Percentiles rank a stretch among this genome's conserved stretches.
Evolutionary conservation across 1,140 invertebrate genomes (phyloP).

Genomic region (Wasmannia auropunctata): DNA sequence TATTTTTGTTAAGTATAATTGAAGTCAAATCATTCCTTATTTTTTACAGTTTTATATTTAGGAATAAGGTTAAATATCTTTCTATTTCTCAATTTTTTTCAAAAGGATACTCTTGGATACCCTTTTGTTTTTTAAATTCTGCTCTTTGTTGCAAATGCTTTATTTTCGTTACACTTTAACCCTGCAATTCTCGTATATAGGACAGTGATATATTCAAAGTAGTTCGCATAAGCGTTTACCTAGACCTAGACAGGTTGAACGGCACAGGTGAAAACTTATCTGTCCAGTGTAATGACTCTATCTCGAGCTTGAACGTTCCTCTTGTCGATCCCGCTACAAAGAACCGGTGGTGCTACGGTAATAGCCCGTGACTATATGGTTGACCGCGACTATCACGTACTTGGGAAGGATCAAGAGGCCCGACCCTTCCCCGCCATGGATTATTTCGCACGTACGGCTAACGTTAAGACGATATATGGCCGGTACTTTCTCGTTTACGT

Average conservation of each 20-base stretch:
- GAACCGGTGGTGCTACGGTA: slow-evolving; percentile 68
- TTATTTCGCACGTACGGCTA: slow-evolving; percentile 46
- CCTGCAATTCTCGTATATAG: neutral
- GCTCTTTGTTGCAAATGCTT: neutral
- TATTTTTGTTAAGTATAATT: neutral
- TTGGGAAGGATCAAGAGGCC: slow-evolving; percentile 51
- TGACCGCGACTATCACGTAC: slow-evolving; percentile 67
- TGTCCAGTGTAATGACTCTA: slow-evolving; percentile 68
- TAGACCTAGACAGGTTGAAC: slow-evolving; percentile 40
- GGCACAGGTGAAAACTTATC: slow-evolving; percentile 71
- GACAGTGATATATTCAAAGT: slow-evolving; percentile 17
- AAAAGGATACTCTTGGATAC: neutral
- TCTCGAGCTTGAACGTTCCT: slow-evolving; percentile 50
- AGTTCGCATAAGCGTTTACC: slow-evolving; percentile 48
- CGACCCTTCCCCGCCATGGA: slow-evolving; percentile 16
- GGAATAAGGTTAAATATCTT: neutral
- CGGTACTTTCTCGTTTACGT: slow-evolving; percentile 6
- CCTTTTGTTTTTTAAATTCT: too few relatives aligned
- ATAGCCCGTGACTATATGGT: slow-evolving; percentile 69
- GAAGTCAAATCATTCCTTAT: neutral
- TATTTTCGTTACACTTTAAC: neutral
- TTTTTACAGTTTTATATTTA: neutral
- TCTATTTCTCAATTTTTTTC: neutral
- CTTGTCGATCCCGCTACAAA: slow-evolving; percentile 68
- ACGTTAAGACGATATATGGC: neutral